Evolutionary conservation across 2,888 invertebrate genomes (phyloP).

Genomic region (Lumbricus terrestris): DNA sequence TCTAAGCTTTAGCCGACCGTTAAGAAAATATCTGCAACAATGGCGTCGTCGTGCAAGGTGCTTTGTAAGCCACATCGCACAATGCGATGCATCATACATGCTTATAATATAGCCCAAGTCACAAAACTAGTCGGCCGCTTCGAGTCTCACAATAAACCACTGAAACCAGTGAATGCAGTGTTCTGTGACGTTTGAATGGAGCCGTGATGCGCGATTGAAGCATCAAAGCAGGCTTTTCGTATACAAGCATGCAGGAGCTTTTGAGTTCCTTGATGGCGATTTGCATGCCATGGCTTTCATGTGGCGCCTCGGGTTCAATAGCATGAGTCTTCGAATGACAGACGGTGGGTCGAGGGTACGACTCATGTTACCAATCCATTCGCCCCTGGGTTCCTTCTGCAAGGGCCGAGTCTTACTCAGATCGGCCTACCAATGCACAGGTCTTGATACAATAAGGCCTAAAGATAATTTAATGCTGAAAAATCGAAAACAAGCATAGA

Average conservation of each 20-base stretch:
- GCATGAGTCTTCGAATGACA: neutral
- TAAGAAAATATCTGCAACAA: neutral
- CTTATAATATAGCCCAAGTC: neutral
- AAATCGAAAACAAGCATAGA: neutral
- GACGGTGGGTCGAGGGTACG: neutral
- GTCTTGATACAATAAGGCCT: neutral
- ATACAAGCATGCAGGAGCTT: too few relatives aligned
- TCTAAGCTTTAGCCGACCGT: neutral
- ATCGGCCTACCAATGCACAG: neutral
- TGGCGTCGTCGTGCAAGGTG: neutral
- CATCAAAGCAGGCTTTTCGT: neutral
- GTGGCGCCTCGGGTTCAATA: neutral
- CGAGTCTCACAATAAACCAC: neutral
- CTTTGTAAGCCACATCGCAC: neutral
- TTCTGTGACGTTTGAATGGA: neutral
- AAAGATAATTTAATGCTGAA: neutral
- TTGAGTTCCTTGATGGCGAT: neutral
- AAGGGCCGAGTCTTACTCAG: neutral
- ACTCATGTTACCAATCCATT: neutral
- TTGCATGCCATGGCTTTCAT: constrained; percentile 3
- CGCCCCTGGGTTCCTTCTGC: neutral
- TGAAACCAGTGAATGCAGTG: too few relatives aligned
- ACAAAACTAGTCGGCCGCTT: neutral
- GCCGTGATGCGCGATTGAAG: constrained; percentile 3
- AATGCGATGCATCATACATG: neutral